These are phyloP conservation scores for Eleutherodactylus coqui DNA, from an alignment of 2,797 vertebrate genomes.

Conservation along the genomic window DNA sequence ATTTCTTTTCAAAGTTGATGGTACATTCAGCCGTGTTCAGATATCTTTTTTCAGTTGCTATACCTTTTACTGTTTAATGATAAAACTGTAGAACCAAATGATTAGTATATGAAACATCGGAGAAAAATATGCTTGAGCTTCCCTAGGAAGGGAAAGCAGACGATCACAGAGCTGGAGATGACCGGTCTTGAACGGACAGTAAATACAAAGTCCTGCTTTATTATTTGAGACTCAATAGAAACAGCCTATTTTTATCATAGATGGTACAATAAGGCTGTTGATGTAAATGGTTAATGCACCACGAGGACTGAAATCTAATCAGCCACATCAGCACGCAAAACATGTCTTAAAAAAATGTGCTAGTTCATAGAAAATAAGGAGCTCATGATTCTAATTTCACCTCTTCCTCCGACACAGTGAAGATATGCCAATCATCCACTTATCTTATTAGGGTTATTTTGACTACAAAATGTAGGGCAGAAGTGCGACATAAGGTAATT, in stretches of 20 bases:
- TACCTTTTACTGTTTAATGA: background rate
- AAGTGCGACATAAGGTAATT: background rate
- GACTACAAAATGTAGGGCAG: slow-evolving; percentile 17
- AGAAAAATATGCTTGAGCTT: background rate
- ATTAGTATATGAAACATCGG: too few relatives aligned
- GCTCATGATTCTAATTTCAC: slow-evolving; percentile 67
- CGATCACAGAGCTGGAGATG: background rate
- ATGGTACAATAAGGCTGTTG: slow-evolving; percentile 39
- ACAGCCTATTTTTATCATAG: slow-evolving; percentile 7
- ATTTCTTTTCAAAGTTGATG: background rate
- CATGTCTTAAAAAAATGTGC: slow-evolving; percentile 62
- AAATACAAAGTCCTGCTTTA: slow-evolving; percentile 14
- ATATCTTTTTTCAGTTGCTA: too few relatives aligned
- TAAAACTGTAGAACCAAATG: background rate
- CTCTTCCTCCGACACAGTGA: slow-evolving; percentile 62
- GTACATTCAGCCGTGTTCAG: too few relatives aligned
- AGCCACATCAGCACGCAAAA: slow-evolving; percentile 61
- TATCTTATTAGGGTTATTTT: slow-evolving; percentile 41
- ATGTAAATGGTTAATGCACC: slow-evolving; percentile 45
- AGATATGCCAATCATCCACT: background rate
- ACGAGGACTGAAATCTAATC: slow-evolving; percentile 67
- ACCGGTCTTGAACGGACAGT: background rate
- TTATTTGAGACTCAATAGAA: background rate
- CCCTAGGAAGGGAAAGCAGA: background rate
- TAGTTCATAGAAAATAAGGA: slow-evolving; percentile 66